Evolutionary conservation across 2,113 vertebrate genomes (phyloP).

Genomic region (Python bivittatus): DNA sequence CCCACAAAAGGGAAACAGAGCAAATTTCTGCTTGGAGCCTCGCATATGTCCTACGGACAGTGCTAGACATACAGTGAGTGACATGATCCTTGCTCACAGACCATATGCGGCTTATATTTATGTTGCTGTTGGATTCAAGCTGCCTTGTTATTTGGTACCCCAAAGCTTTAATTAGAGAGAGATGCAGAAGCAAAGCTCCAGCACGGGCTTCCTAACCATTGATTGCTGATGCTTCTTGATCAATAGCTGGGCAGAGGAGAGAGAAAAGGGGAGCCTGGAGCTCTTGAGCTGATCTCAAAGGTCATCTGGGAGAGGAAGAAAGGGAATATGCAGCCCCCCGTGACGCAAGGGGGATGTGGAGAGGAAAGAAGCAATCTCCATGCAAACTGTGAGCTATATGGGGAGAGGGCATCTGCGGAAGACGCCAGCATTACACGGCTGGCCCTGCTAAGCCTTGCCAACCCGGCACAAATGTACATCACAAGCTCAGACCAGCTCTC

Average conservation of each 20-base stretch:
- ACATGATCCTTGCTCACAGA: not conserved
- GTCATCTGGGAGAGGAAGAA: not conserved
- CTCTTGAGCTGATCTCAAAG: not conserved
- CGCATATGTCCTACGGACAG: not conserved
- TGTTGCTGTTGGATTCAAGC: not conserved
- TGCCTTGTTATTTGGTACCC: not conserved
- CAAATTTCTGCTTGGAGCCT: not conserved
- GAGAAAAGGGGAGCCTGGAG: not conserved
- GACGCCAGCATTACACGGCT: constrained; percentile 34
- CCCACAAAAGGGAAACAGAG: not conserved
- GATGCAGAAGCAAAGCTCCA: accelerated
- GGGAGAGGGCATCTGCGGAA: constrained; percentile 35
- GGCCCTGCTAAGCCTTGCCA: constrained; percentile 35
- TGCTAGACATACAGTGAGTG: not conserved
- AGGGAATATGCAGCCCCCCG: not conserved
- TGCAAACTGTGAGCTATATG: not conserved
- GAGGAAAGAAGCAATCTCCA: not conserved
- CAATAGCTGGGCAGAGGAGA: not conserved
- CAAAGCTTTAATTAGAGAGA: not conserved
- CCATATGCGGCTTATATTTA: not conserved
- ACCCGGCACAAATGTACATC: constrained; percentile 49
- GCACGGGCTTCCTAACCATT: not conserved
- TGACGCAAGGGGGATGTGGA: not conserved
- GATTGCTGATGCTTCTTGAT: constrained; percentile 3
- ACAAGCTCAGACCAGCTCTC: constrained; percentile 45